Evolutionary conservation across 2,797 vertebrate genomes (phyloP), one percentile per base, ranked within the genome.

Genomic region (Myotis pilosus): DNA sequence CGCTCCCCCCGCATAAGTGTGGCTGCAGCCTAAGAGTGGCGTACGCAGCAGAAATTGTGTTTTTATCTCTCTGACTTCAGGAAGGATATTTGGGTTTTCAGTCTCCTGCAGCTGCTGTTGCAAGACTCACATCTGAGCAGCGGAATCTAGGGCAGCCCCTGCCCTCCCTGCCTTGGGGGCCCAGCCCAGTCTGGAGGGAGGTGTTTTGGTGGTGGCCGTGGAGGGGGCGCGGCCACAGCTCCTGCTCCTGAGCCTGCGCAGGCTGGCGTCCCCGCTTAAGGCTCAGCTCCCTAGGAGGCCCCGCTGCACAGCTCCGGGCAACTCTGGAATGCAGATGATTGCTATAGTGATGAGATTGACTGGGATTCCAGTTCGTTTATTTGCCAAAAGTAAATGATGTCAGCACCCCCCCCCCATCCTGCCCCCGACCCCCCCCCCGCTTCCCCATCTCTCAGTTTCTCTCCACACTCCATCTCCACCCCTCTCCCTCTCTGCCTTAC

Each of bases 61-160:
- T 97, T 97, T 93, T 98, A 96, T 96, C 92, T 97, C 94, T 92
- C 87, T 95, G 89, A 55, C 55, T 97, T 97, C 96, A 96, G 96
- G 96, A 98, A 98, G 75, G 96, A 78, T 62, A 89, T 97, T 55
- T 89, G 75, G 93, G 97, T 80, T 96, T 95, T 95, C 22, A n/a
- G n/a, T 96, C 86, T 97, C 96, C 91, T 1, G 11, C 76, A 94
- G 94, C 95, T 94, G 91, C 57, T 2, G 3, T 51, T 71, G 86
- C 82, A 38, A 5, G 88, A 85, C 90, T 55, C 92, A 72, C 86
- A 88, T 91, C 96, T 93, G 96, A 97, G 89, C 88, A 51, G 44
- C 69, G 22, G 91, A 97, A 97, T 98, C 85, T 96, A 92, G 82
- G 97, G 83, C 94, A 97, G 88, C 49, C 71, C 79, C 68, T 17